A percentile compares a stretch with the other conserved stretches of the same genome.
Conservation (phyloP, 2,797 vertebrate genomes). For the Etheostoma nigrum region DNA sequence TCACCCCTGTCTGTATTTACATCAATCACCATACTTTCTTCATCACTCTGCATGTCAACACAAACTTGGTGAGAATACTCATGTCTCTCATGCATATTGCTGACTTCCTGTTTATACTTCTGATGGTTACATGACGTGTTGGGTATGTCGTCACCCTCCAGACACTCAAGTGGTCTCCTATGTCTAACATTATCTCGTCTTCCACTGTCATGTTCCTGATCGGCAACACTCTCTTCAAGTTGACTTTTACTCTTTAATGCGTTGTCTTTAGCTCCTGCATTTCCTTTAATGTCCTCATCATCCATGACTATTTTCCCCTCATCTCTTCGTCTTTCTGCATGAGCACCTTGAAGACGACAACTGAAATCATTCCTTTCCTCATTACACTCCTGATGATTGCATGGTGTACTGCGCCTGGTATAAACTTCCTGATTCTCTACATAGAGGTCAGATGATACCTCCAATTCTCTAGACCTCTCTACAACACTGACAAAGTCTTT, state of each 20-base stretch:
- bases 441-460: accelerated
- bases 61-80: neutral
- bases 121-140: neutral
- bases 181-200: neutral
- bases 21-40: neutral
- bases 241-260: neutral
- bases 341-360: neutral
- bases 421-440: neutral
- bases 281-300: neutral
- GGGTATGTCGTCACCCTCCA: neutral
- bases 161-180: neutral
- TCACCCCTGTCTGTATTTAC: neutral
- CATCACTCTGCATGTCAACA: neutral
- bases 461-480: neutral
- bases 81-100: neutral
- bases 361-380: neutral
- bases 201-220: neutral
- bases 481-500: neutral
- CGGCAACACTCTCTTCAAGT: neutral
- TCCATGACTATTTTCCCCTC: accelerated
- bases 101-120: neutral
- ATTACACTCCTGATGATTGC: neutral
- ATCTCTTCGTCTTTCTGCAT: neutral
- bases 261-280: neutral
- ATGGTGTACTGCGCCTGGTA: too few relatives aligned